phyloP scores from a whole-genome alignment of 2,888 invertebrate species.

The Drosophila mettleri region DNA sequence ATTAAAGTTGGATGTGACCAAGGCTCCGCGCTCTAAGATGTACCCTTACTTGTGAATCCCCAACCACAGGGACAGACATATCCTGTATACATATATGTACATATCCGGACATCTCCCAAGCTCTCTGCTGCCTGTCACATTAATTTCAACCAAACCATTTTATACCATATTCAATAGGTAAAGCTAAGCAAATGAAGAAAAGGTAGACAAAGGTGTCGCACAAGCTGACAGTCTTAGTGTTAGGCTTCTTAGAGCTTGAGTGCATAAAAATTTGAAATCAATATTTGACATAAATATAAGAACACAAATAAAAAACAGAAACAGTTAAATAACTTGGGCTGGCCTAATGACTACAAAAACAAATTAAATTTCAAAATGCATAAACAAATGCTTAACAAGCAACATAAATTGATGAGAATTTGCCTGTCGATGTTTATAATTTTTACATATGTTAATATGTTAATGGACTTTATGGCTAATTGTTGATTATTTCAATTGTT shows the following conservation, averaged over 20 bases:
- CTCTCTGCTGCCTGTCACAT: too few relatives aligned
- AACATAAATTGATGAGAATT: slow-evolving; percentile 34
- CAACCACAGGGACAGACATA: neutral
- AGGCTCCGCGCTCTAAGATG: neutral
- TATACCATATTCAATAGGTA: neutral
- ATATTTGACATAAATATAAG: slow-evolving; percentile 70
- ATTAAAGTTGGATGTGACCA: neutral
- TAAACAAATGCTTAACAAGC: slow-evolving; percentile 15
- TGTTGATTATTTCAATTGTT: slow-evolving; percentile 54
- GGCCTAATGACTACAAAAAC: neutral
- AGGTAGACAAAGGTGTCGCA: slow-evolving; percentile 25
- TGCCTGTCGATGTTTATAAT: slow-evolving; percentile 58
- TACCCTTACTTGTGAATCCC: neutral
- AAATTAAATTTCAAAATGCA: slow-evolving; percentile 8
- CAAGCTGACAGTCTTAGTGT: slow-evolving; percentile 27
- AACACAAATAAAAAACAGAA: neutral
- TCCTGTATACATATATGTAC: neutral
- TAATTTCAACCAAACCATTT: neutral
- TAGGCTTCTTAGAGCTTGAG: slow-evolving; percentile 25
- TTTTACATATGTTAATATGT: slow-evolving; percentile 62
- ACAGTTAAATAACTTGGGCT: neutral
- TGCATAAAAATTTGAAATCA: slow-evolving; percentile 58
- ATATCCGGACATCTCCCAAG: too few relatives aligned
- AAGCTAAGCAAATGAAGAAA: slow-evolving; percentile 1
- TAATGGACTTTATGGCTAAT: slow-evolving; percentile 58